Conservation (phyloP, 2,113 vertebrate species). For the Scartelaos histophorus region DNA sequence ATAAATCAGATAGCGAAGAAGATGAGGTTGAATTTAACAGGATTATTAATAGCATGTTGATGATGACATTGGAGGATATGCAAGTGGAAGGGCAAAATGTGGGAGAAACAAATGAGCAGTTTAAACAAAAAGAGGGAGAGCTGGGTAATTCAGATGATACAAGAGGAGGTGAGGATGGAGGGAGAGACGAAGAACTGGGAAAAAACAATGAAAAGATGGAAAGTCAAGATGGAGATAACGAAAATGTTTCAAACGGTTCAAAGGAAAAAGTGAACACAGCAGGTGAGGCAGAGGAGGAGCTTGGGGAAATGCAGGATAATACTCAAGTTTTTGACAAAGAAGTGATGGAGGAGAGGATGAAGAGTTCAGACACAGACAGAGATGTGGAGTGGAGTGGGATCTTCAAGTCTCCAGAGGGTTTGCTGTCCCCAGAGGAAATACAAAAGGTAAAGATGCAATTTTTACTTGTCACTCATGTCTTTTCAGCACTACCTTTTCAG, state of each 20-base stretch:
- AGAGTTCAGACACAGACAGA: not conserved
- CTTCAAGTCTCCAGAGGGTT: constrained; percentile 23
- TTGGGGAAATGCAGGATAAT: not conserved
- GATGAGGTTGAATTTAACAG: constrained; percentile 54
- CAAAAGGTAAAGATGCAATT: constrained; percentile 54
- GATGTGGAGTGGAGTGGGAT: constrained; percentile 12
- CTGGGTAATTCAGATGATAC: not conserved
- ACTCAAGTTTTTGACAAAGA: not conserved
- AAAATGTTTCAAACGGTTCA: not conserved
- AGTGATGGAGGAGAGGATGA: not conserved
- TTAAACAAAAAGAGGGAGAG: not conserved
- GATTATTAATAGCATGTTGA: constrained; percentile 67
- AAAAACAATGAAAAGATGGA: not conserved
- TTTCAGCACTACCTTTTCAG: too few relatives aligned
- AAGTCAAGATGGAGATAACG: not conserved
- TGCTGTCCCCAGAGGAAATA: constrained; percentile 65
- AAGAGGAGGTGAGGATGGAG: not conserved
- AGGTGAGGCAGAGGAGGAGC: not conserved
- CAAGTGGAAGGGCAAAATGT: constrained; percentile 22
- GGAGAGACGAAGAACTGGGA: not conserved
- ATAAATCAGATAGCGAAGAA: constrained; percentile 31
- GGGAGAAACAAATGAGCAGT: not conserved
- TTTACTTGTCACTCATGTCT: not conserved
- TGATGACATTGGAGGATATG: constrained; percentile 60
- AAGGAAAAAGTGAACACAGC: not conserved